Base-by-base conservation (phyloP, 64 coral and sea anemone species). In the Montipora efflorescens region DNA sequence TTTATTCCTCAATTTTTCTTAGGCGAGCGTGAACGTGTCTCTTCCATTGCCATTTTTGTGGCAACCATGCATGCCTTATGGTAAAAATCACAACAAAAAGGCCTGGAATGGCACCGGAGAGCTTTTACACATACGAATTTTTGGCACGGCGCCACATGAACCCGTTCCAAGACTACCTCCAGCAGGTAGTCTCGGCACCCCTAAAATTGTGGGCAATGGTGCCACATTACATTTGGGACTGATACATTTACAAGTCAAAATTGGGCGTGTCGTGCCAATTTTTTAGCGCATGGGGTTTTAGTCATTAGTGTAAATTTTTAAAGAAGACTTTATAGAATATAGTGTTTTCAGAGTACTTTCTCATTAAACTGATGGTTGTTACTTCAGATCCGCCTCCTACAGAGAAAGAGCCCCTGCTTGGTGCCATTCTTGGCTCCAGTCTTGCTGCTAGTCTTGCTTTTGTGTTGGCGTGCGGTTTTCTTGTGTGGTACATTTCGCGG, bases 401-500 rank as follows among this genome's bases (percentile, higher is more conserved):
- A 8, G 82, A 86, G 47, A 86, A 8, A 49, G 82, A 49, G 3
- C 6, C 59, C 7, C 45, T 84, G 57, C 11, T 66, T 49, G 97
- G 94, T 23, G 80, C 90, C 2, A 67, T 98, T n/a, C 77, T 95
- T 18, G 97, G 97, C 22, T 71, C 93, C 15, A 98, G 97, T 59
- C 67, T 96, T 48, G 92, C 94, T 62, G 94, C 94, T 1, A 83
- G 94, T 83, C 74, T 89, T 22, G 77, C 96, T 55, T 89, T 95
- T 67, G 90, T 98, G 11, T 74, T 96, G 19, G 75, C 93, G 5
- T 93, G 91, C 50, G 97, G 91, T 10, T 47, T 96, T 72, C 87
- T 93, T 14, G 79, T 94, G 9, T 98, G 91, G 91, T 98, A 90
- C 53, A 89, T 98, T 51, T 53, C 92, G 5, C 83, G 92, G 50